phyloP scores from a whole-genome alignment of 2,113 vertebrate genomes.

The Pygoscelis antarcticus region DNA sequence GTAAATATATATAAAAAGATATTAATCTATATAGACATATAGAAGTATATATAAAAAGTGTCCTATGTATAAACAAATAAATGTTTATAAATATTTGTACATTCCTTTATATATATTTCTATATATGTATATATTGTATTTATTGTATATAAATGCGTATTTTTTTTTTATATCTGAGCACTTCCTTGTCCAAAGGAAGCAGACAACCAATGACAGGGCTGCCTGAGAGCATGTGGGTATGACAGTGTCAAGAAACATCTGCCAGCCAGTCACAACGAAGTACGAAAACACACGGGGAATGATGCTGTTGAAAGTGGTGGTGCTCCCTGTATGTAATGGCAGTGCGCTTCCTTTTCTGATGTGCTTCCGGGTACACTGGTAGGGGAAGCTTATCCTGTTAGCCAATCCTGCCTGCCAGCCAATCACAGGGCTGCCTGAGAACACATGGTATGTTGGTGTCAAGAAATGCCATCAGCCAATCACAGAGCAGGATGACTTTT shows the following conservation, averaged over 20 bases:
- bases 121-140: not conserved
- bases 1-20: too few relatives aligned
- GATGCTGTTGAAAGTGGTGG: accelerated
- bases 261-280: not conserved
- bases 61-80: not conserved
- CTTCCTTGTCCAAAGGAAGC: not conserved
- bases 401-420: not conserved
- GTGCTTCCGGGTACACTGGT: not conserved
- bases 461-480: not conserved
- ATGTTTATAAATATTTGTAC: too few relatives aligned
- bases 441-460: not conserved
- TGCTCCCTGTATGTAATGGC: too few relatives aligned
- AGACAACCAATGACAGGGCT: not conserved
- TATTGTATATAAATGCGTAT: not conserved
- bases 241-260: not conserved
- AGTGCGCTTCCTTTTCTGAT: not conserved
- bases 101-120: not conserved
- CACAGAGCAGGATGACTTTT: not conserved
- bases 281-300: not conserved
- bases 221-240: not conserved
- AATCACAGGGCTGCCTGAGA: not conserved
- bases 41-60: not conserved
- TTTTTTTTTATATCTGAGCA: not conserved
- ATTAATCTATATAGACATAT: not conserved
- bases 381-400: not conserved